phyloP scores from a whole-genome alignment of 1,140 invertebrate species.

The Drosophila biarmipes region DNA sequence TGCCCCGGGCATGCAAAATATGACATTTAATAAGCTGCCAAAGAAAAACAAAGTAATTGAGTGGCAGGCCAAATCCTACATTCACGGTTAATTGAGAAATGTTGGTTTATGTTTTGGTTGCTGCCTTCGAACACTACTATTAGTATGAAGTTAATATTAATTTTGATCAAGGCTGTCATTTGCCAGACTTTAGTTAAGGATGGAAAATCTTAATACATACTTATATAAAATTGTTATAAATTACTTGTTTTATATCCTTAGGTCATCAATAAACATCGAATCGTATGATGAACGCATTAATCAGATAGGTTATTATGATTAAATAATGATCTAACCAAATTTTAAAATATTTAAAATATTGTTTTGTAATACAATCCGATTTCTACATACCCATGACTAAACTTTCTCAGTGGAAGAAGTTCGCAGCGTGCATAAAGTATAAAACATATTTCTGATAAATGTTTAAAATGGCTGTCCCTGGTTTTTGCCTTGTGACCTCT shows the following conservation, averaged over 20 bases:
- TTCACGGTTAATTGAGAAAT: constrained; percentile 15
- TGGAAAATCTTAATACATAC: neutral
- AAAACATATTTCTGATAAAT: neutral
- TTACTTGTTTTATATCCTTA: too few species aligned
- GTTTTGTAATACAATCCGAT: neutral
- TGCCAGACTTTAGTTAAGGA: neutral
- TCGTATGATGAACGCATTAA: too few species aligned
- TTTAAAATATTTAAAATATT: too few species aligned
- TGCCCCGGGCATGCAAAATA: constrained; percentile 16
- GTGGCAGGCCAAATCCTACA: constrained; percentile 21
- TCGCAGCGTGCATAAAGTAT: neutral
- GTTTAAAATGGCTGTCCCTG: neutral
- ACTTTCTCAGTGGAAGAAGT: neutral
- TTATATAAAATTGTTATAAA: too few species aligned
- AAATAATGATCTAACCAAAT: too few species aligned
- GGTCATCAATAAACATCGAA: too few species aligned
- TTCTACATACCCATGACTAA: neutral
- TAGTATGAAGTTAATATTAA: neutral
- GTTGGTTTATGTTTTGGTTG: neutral
- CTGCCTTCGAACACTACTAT: neutral
- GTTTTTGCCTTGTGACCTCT: neutral
- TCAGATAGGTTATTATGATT: too few species aligned
- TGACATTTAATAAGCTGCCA: constrained; percentile 36
- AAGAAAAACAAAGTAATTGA: constrained; percentile 32
- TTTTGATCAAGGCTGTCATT: neutral